A percentile compares a stretch with the other conserved stretches of the same genome.
phyloP scores from a whole-genome alignment of 2,888 invertebrate species.

The Mantis religiosa region DNA sequence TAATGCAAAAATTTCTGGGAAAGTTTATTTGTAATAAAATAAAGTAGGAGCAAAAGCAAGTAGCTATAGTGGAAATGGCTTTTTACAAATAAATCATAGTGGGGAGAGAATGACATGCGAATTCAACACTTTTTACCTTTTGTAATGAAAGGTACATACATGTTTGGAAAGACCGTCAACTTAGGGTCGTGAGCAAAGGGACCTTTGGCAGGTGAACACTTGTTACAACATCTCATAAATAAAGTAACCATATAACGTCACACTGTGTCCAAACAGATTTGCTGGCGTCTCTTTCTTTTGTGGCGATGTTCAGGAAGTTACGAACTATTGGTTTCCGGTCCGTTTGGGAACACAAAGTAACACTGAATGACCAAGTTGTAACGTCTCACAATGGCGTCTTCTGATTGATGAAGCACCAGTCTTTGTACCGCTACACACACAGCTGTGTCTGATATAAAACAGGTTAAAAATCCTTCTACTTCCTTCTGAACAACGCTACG shows the following conservation, averaged over 20 bases:
- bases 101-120: too few relatives aligned
- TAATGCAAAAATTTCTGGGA: too few relatives aligned
- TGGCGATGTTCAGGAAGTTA: not conserved
- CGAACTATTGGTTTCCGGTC: slow-evolving; percentile 10
- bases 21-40: too few relatives aligned
- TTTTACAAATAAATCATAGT: too few relatives aligned
- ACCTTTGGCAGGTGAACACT: not conserved
- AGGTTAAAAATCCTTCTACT: not conserved
- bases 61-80: too few relatives aligned
- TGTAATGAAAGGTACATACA: too few relatives aligned
- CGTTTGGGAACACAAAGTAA: not conserved
- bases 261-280: not conserved
- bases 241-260: slow-evolving; percentile 16
- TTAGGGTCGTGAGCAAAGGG: not conserved
- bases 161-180: too few relatives aligned
- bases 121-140: too few relatives aligned
- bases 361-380: not conserved
- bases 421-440: not conserved
- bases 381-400: not conserved
- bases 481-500: not conserved
- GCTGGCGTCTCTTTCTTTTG: not conserved
- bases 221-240: not conserved
- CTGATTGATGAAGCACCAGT: not conserved
- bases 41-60: too few relatives aligned
- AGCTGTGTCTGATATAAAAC: not conserved